Evolutionary conservation across 2,888 invertebrate species (phyloP).

Genomic region (Nebria brevicollis): DNA sequence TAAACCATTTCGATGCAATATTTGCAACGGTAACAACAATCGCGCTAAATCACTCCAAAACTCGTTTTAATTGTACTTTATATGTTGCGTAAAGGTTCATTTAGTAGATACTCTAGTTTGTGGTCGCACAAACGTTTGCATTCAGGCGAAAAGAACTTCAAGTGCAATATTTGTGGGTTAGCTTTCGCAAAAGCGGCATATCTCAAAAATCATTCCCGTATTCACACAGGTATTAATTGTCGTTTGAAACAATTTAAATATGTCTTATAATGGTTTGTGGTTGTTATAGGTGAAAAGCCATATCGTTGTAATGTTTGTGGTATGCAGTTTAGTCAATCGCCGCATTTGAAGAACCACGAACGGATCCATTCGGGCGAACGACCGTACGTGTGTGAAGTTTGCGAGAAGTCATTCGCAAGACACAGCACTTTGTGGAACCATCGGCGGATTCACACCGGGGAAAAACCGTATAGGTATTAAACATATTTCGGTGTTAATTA

Average conservation of each 20-base stretch:
- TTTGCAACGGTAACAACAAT: constrained; percentile 73
- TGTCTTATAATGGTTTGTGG: too few species aligned
- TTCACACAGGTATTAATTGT: constrained; percentile 74
- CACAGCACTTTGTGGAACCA: constrained; percentile 92
- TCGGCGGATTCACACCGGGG: constrained; percentile 86
- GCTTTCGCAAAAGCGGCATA: constrained; percentile 92
- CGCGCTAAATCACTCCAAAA: background rate
- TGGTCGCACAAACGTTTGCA: constrained; percentile 92
- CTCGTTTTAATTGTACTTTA: background rate
- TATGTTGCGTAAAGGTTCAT: constrained; percentile 64
- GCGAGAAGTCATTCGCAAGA: constrained; percentile 88
- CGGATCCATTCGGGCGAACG: constrained; percentile 88
- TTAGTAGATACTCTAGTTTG: constrained; percentile 85
- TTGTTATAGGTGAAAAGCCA: constrained; percentile 54
- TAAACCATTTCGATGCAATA: constrained; percentile 89
- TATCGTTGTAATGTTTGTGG: constrained; percentile 81
- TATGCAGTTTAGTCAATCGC: constrained; percentile 91
- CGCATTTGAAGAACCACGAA: constrained; percentile 89
- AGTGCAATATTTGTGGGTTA: constrained; percentile 87
- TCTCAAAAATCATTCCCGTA: constrained; percentile 87
- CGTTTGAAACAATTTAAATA: background rate
- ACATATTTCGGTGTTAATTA: background rate
- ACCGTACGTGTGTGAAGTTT: constrained; percentile 89
- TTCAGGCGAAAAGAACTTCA: constrained; percentile 86
- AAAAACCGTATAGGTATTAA: constrained; percentile 82